phyloP scores from a whole-genome alignment of 2,888 invertebrate genomes.

The Metopia argyrocephala region DNA sequence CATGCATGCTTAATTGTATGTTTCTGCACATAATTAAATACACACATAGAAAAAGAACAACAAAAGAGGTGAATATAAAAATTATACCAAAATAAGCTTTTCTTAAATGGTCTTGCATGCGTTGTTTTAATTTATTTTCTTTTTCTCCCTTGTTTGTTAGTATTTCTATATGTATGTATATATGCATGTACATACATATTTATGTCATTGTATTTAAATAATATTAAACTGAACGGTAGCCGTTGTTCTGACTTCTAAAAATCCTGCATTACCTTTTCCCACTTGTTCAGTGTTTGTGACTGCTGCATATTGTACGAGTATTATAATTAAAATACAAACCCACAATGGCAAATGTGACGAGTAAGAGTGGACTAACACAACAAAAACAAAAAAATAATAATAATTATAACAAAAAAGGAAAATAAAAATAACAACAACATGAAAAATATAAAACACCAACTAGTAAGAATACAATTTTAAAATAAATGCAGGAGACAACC shows the following conservation, averaged over 20 bases:
- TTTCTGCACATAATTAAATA: background rate
- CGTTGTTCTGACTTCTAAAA: background rate
- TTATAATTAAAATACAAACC: constrained; percentile 60
- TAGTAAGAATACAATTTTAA: constrained; percentile 65
- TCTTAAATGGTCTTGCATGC: constrained; percentile 42
- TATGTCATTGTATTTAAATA: no score
- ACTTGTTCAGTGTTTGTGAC: constrained; percentile 11
- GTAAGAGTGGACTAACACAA: background rate
- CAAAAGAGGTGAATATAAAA: background rate
- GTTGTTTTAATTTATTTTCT: constrained; percentile 40
- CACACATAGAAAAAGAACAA: background rate
- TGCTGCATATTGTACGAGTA: constrained; percentile 39
- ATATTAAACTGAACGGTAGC: constrained; percentile 21
- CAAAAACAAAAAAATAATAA: background rate
- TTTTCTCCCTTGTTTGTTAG: no score
- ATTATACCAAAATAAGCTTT: constrained; percentile 43
- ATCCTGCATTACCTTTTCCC: background rate
- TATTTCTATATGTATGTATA: background rate
- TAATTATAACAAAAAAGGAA: constrained; percentile 19
- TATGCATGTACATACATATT: background rate
- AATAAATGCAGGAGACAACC: constrained; percentile 69
- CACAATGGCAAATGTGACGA: constrained; percentile 57
- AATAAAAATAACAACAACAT: background rate
- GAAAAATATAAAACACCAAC: background rate
- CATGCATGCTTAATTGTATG: constrained; percentile 39